These are phyloP conservation scores for Tadarida brasiliensis DNA, from an alignment of 2,797 vertebrate species.

Conservation along the genomic window DNA sequence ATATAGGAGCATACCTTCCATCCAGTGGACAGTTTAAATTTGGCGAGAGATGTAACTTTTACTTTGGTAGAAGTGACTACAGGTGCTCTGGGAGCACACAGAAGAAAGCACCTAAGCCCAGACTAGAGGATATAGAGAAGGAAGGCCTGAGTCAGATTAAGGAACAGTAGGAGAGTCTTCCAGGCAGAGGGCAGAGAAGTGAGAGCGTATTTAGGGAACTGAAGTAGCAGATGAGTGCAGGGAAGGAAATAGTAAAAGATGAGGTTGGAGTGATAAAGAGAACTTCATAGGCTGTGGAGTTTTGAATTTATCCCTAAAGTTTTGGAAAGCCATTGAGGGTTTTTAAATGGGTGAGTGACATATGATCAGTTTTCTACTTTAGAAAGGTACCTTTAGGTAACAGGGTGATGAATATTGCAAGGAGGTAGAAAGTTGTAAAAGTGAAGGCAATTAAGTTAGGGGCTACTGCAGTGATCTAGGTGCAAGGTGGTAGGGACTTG, in stretches of 20 bases:
- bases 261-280: background rate
- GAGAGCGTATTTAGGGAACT: background rate
- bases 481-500: background rate
- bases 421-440: background rate
- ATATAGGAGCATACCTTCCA: accelerated
- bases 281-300: background rate
- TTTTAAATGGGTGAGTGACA: background rate
- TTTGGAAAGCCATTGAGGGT: background rate
- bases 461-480: accelerated
- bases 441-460: background rate
- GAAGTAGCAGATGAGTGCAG: background rate
- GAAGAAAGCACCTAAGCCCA: too few species aligned
- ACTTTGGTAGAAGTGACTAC: background rate
- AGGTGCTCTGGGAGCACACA: background rate
- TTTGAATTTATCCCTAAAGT: background rate
- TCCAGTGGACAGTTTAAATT: background rate
- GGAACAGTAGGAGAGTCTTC: background rate
- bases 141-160: background rate
- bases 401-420: background rate
- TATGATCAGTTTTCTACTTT: background rate
- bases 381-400: background rate
- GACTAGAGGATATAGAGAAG: background rate
- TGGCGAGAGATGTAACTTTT: background rate
- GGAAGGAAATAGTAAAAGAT: background rate
- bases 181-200: background rate